Percentiles rank a stretch among this genome's conserved stretches.
These are phyloP conservation scores for Trissolcus japonicus DNA, from an alignment of 2,888 invertebrate genomes.

Conservation along the genomic window DNA sequence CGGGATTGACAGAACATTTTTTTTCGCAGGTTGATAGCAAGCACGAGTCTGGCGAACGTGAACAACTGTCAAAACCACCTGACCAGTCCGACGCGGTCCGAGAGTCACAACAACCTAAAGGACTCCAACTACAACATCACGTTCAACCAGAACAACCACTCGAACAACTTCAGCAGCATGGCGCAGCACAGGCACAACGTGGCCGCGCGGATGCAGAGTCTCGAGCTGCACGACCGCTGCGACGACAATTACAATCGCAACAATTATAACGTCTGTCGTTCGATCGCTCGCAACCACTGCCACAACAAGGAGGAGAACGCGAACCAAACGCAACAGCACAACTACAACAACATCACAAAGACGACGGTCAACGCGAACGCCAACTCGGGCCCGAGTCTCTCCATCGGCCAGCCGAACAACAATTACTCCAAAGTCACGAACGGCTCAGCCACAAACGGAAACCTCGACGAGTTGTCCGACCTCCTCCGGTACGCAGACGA, in stretches of 20 bases:
- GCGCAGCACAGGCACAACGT: constrained; percentile 68
- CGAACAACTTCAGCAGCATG: constrained; percentile 60
- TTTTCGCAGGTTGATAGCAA: constrained; percentile 69
- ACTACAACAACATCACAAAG: constrained; percentile 73
- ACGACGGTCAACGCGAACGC: constrained; percentile 74
- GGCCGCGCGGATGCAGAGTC: constrained; percentile 66
- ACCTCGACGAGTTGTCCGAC: constrained; percentile 85
- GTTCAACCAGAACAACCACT: constrained; percentile 55
- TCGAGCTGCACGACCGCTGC: constrained; percentile 68
- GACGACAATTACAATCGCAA: constrained; percentile 74
- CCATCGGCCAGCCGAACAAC: constrained; percentile 71
- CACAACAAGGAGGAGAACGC: constrained; percentile 73
- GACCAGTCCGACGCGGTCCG: constrained; percentile 72
- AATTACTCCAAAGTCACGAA: constrained; percentile 62
- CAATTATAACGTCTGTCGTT: constrained; percentile 71
- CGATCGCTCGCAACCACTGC: constrained; percentile 69
- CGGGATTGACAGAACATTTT: not conserved
- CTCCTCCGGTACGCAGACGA: constrained; percentile 86
- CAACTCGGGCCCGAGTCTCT: constrained; percentile 66
- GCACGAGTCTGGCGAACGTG: constrained; percentile 74
- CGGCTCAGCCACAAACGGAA: constrained; percentile 73
- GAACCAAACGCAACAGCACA: constrained; percentile 72
- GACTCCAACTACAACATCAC: constrained; percentile 74
- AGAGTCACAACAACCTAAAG: constrained; percentile 73
- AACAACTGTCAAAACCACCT: constrained; percentile 73